These are phyloP conservation scores for Ophion ventricosus DNA, from an alignment of 2,888 invertebrate species.

Conservation along the genomic window DNA sequence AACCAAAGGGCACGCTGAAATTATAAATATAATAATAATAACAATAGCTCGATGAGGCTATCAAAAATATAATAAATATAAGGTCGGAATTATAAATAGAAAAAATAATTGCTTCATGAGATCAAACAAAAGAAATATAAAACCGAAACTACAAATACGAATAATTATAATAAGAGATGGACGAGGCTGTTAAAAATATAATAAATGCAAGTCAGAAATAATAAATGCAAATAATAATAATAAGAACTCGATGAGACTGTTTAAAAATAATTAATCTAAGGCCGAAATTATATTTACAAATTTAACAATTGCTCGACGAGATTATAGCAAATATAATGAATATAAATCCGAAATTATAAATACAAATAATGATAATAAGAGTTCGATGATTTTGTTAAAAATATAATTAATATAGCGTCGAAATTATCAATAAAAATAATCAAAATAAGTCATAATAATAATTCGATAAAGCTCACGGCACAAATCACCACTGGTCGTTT, in stretches of 20 bases:
- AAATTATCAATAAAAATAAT: not conserved
- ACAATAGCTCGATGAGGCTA: not conserved
- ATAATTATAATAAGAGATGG: too few species aligned
- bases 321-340: not conserved
- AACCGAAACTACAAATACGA: not conserved
- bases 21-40: not conserved
- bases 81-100: not conserved
- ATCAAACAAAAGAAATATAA: too few species aligned
- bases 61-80: not conserved
- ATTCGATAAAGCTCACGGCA: not conserved
- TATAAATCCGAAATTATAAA: not conserved
- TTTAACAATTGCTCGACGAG: not conserved
- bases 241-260: not conserved
- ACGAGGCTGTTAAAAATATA: too few species aligned
- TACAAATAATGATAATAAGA: not conserved
- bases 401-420: not conserved
- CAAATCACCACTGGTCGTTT: slow-evolving; percentile 1
- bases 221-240: not conserved
- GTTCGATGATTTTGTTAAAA: too few species aligned
- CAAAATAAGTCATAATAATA: not conserved
- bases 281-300: not conserved
- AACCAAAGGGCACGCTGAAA: not conserved
- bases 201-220: not conserved
- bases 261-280: too few species aligned
- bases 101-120: not conserved